phyloP scores from a whole-genome alignment of 2,113 vertebrate genomes.

The Chaetura pelagica region DNA sequence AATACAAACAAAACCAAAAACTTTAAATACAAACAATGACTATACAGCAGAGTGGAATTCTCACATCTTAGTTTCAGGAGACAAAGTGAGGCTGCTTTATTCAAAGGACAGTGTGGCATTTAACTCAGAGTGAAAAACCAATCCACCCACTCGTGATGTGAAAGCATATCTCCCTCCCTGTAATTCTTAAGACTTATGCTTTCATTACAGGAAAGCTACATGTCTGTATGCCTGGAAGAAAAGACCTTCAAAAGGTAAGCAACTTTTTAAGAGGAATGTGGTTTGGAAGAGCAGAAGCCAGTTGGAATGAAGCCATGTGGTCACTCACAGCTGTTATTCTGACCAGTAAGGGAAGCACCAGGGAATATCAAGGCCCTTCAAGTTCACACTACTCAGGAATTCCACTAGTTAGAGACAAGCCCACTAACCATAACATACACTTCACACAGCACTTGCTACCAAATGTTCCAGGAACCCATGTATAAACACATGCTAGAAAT shows the following conservation, averaged over 20 bases:
- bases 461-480: not conserved
- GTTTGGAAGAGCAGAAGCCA: not conserved
- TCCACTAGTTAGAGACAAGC: not conserved
- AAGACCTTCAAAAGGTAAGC: not conserved
- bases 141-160: conserved; percentile 24
- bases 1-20: not conserved
- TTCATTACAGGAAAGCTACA: conserved; percentile 54
- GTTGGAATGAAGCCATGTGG: not conserved
- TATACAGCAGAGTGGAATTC: not conserved
- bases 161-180: conserved; percentile 37
- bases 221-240: not conserved
- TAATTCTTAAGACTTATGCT: conserved; percentile 3
- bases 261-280: not conserved
- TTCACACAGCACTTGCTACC: not conserved
- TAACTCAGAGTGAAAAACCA: conserved; percentile 54
- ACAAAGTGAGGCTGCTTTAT: not conserved
- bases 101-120: conserved; percentile 64
- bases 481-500: not conserved
- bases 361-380: not conserved
- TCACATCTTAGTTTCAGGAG: not conserved
- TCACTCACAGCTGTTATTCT: not conserved
- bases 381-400: not conserved
- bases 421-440: not conserved
- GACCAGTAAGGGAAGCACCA: not conserved
- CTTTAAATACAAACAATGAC: not conserved